phyloP scores from a whole-genome alignment of 2,888 invertebrate genomes.

The Microchrysa polita region DNA sequence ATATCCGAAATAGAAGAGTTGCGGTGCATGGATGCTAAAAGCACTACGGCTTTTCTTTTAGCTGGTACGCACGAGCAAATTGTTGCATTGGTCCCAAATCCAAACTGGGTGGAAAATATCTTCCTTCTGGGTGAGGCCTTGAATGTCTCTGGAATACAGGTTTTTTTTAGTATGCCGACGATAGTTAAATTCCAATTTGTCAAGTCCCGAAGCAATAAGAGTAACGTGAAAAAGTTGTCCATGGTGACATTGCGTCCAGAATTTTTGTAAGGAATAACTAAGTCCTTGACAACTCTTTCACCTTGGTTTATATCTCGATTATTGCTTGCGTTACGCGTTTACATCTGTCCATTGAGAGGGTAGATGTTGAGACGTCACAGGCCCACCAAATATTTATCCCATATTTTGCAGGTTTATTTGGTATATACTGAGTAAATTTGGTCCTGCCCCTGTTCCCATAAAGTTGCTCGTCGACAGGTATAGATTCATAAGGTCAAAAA shows the following conservation, averaged over 20 bases:
- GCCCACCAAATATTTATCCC: constrained; percentile 56
- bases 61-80: not conserved
- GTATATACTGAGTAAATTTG: constrained; percentile 53
- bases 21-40: too few relatives aligned
- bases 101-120: too few relatives aligned
- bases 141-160: not conserved
- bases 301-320: constrained; percentile 53
- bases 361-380: constrained; percentile 53
- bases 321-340: constrained; percentile 53
- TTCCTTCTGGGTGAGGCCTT: not conserved
- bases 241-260: not conserved
- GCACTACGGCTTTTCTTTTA: too few relatives aligned
- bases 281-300: constrained; percentile 54
- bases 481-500: not conserved
- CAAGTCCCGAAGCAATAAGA: not conserved
- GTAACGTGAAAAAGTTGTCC: constrained; percentile 30
- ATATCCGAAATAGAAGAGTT: too few relatives aligned
- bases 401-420: constrained; percentile 54
- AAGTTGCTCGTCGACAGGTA: constrained; percentile 54
- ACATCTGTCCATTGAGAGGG: constrained; percentile 52
- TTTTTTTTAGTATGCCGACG: not conserved
- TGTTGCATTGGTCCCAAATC: not conserved
- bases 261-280: not conserved
- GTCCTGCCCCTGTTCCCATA: constrained; percentile 53
- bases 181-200: constrained; percentile 12